Base-by-base conservation (phyloP, 2,113 vertebrate species). In the Cyprinodon brontotheroides region DNA sequence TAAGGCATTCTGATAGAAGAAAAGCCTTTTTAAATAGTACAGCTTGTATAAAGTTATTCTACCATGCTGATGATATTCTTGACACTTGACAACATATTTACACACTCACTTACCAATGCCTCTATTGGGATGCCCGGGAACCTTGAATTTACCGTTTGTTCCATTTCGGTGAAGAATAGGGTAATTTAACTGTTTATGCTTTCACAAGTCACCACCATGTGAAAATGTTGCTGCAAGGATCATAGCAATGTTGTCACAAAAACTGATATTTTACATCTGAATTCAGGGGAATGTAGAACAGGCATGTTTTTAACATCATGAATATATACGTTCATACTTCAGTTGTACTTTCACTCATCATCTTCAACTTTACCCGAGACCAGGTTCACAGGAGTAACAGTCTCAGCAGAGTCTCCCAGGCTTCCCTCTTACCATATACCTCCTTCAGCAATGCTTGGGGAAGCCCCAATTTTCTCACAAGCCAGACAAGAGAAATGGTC, bases 141-240 rank as follows among this genome's bases (percentile, higher is more conserved):
- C 79, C 85, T 84, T 89, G 80, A 83, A 71, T 50, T 39, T 61
- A 62, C 68, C 61, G 6, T 2, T 48, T 70, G 78, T 74, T 70
- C 45, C 79, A 81, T 89, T 84, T 41, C 64, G 73, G 72, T 85
- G 80, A 90, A 80, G 82, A 89, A 89, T 85, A 61, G 82, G 59
- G 74, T 79, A 61, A 80, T 87, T 87, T 79, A 57, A 66, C 73
- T 38, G 66, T 81, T 78, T 79, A 77, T 74, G 79, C 83, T 86
- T 87, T 82, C 76, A 79, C 67, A 10, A 80, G 75, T 83, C 78
- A 77, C 74, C 80, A 65, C n/a, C 69, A 77, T 81, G 79, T 72
- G 69, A 38, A 79, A 81, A 88, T 79, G 62, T 29, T 29, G 67
- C 62, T 67, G 38, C 77, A 88, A 88, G 86, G 80, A 91, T 92